Evolutionary conservation across 2,113 vertebrate genomes (phyloP).

Genomic region (Chloropsis cyanopogon): DNA sequence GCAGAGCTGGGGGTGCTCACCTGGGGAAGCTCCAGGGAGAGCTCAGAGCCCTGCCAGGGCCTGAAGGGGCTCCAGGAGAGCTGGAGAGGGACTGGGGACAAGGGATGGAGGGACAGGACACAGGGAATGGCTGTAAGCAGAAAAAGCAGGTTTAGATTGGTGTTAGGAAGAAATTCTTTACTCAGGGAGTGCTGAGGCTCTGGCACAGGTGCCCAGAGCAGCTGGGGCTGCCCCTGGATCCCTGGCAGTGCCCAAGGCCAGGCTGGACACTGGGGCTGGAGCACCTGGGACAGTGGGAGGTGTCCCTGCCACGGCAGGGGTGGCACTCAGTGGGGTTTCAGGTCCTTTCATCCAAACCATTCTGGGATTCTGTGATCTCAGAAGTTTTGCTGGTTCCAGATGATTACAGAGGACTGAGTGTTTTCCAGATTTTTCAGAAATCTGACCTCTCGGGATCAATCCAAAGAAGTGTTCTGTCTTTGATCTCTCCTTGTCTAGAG

Average conservation of each 20-base stretch:
- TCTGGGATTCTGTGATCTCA: not conserved
- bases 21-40: not conserved
- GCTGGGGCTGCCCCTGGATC: not conserved
- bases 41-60: not conserved
- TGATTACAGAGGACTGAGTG: fast-evolving
- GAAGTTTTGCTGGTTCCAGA: not conserved
- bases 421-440: not conserved
- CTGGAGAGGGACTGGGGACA: not conserved
- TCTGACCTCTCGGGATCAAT: not conserved
- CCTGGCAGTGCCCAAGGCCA: not conserved
- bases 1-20: not conserved
- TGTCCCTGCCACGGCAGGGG: not conserved
- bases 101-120: not conserved
- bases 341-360: not conserved
- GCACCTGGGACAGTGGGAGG: not conserved
- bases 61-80: not conserved
- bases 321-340: fast-evolving
- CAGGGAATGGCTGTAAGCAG: not conserved
- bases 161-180: not conserved
- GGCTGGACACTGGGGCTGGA: not conserved
- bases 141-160: too few species aligned
- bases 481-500: not conserved
- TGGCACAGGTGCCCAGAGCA: not conserved
- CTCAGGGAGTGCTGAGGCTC: not conserved
- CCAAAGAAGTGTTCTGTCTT: not conserved